phyloP scores from a whole-genome alignment of 1,140 invertebrate species.

The Dendroctonus valens region DNA sequence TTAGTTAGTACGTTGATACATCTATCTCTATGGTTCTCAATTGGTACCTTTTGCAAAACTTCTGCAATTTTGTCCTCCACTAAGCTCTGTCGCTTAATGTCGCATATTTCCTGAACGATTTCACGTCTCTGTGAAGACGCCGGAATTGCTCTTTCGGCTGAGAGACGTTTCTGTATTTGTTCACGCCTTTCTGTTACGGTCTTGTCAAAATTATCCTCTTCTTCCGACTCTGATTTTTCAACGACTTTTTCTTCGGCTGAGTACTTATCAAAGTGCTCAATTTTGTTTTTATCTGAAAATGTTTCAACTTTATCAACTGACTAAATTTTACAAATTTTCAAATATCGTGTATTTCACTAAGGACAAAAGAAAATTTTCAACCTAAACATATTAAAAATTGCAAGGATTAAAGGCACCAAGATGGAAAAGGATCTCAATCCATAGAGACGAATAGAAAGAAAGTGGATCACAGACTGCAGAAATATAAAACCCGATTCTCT shows the following conservation, averaged over 20 bases:
- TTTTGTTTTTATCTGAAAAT: slow-evolving; percentile 54
- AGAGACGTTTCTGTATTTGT: slow-evolving; percentile 68
- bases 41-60: slow-evolving; percentile 54
- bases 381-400: too few species aligned
- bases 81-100: slow-evolving; percentile 65
- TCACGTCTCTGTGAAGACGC: slow-evolving; percentile 67
- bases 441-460: too few species aligned
- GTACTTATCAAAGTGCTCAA: slow-evolving; percentile 61
- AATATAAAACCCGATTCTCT: too few species aligned
- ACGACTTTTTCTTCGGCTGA: slow-evolving; percentile 71
- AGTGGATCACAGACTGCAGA: too few species aligned
- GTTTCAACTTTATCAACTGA: too few species aligned
- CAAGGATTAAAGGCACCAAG: too few species aligned
- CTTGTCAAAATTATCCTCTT: slow-evolving; percentile 65
- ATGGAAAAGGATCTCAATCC: too few species aligned
- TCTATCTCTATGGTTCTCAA: neutral
- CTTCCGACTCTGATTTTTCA: slow-evolving; percentile 63
- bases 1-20: neutral
- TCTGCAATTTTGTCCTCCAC: slow-evolving; percentile 59
- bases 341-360: too few species aligned
- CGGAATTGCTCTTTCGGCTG: slow-evolving; percentile 61
- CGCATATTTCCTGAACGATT: slow-evolving; percentile 65
- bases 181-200: slow-evolving; percentile 67
- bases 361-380: too few species aligned
- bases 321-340: too few species aligned